Percentiles rank a stretch among this genome's conserved stretches.
Evolutionary conservation across 2,797 vertebrate genomes (phyloP).

Genomic region (Pseudopleuronectes americanus): DNA sequence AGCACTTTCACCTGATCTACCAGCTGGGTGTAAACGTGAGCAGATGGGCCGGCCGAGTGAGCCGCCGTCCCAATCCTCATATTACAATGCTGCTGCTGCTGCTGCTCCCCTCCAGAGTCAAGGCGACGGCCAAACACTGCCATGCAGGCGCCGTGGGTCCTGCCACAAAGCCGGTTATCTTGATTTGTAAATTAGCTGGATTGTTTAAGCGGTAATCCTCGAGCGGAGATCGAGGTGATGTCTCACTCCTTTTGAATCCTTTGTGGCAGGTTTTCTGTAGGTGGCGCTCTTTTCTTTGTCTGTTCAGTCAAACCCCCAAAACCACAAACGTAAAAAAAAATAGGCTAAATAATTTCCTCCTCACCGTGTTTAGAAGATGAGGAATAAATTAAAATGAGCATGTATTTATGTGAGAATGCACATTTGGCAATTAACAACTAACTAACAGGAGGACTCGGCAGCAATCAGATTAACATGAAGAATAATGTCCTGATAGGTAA

Average conservation of each 20-base stretch:
- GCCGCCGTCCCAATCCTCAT: slow-evolving; percentile 78
- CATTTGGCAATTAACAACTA: slow-evolving; percentile 46
- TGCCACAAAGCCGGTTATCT: slow-evolving; percentile 56
- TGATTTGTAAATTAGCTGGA: slow-evolving; percentile 65
- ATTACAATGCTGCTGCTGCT: slow-evolving; percentile 77
- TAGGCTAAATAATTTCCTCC: neutral
- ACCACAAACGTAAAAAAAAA: neutral
- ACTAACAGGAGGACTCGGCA: slow-evolving; percentile 3
- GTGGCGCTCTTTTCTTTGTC: slow-evolving; percentile 36
- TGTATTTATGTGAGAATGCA: slow-evolving; percentile 29
- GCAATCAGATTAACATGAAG: slow-evolving; percentile 67
- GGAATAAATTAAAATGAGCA: neutral
- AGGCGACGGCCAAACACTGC: slow-evolving; percentile 50
- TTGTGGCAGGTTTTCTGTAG: slow-evolving; percentile 14
- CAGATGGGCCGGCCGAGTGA: slow-evolving; percentile 81
- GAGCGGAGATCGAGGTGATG: slow-evolving; percentile 37
- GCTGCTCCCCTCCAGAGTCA: slow-evolving; percentile 38
- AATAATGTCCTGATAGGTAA: slow-evolving; percentile 71
- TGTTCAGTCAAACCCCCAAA: neutral
- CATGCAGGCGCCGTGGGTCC: slow-evolving; percentile 39
- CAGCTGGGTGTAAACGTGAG: slow-evolving; percentile 81
- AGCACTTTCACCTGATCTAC: slow-evolving; percentile 83
- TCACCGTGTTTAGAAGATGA: too few relatives aligned
- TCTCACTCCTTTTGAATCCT: slow-evolving; percentile 15
- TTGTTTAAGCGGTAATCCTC: slow-evolving; percentile 63